Evolutionary conservation across 2,888 invertebrate genomes (phyloP), one percentile per base, ranked within the genome.

Genomic region (Ochropleura leucogaster): DNA sequence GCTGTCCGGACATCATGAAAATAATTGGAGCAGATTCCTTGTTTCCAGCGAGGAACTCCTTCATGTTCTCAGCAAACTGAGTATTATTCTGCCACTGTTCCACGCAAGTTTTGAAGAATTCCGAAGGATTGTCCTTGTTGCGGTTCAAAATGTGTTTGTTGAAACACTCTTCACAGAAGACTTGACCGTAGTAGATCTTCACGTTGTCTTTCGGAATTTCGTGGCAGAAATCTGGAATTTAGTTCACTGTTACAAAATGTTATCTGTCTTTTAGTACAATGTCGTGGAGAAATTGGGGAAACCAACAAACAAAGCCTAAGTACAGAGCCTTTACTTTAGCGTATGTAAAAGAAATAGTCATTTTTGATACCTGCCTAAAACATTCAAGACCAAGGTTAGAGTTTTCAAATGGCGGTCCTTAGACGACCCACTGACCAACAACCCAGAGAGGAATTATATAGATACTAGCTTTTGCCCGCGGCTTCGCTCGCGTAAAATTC

Each of bases 171-270:
- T 96, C 96, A 73, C 96, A 96, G 82, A 96, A 96, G 4, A 95
- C 94, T 85, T 96, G 96, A 4, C 96, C 96, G 83, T 95, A 96
- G 85, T 96, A 96, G 64, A 96, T 95, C 87, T 96, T 95, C 18
- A 94, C 80, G 70, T 92, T 93, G 7, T 90, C 82, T 4, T 87
- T 93, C 0, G 96, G 96, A 4, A 94, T 90, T 12, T 87, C 74
- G 74, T 93, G 95, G 85, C 96, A 96, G 84, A 93, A 92, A 73
- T 93, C 96, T 96, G 86, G 3, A 92, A 89, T 55, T 60, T 49
- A 76, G 59, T 55, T 42, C 0, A 71, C 68, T 65, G 60, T 69
- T 73, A 69, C 42, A 40, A 68, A 57, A 69, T 69, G 53, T 77
- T 77, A 69, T 59, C 75, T 1, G 57, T 47, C 65, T 68, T 42